Base-by-base conservation (phyloP, 1,140 invertebrate species). In the Phocides pigmalion region DNA sequence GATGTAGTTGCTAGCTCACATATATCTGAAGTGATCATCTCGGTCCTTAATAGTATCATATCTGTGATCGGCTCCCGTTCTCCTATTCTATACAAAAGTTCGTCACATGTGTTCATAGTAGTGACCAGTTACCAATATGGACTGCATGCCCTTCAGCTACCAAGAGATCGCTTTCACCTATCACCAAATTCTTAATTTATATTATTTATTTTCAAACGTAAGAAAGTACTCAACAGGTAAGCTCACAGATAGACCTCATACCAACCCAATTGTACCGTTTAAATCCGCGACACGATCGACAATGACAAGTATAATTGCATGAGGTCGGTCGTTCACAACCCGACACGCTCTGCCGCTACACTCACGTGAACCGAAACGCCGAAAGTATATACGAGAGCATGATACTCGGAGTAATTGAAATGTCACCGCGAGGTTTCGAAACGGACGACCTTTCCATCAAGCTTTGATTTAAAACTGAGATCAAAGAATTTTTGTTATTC, bases 311-410 rank as follows among this genome's bases (percentile, higher is more conserved):
- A 64, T 59, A 68, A 72, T 63, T 77, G 66, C 62, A 32, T 61
- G 64, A 66, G 71, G 67, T 70, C 71, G 71, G 74, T 76, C 70
- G 54, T 74, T 77, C 69, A 73, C 77, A 51, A 59, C 46, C 44
- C 59, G 67, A 39, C 64, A 67, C 56, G 53, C 56, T 20, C 15
- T 4, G n/a, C 4, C 35, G 47, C 17, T 44, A 54, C 65, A 37
- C 28, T 51, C 44, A 64, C 54, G 22, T 61, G n/a, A n/a, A 11
- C 25, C 14, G 17, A n/a, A n/a, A 53, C 32, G 9, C 17, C 16
- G 50, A 39, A 51, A 37, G 50, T 53, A 14, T 53, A 35, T 20
- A 53, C 32, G 17, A 16, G 46, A 20, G 32, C 32, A 39, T 35
- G 25, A 53, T 20, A 53, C 12, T 12, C 50, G 16, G 28, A 32